Evolutionary conservation across 2,888 invertebrate species (phyloP).

Genomic region (Laspeyria flexula): DNA sequence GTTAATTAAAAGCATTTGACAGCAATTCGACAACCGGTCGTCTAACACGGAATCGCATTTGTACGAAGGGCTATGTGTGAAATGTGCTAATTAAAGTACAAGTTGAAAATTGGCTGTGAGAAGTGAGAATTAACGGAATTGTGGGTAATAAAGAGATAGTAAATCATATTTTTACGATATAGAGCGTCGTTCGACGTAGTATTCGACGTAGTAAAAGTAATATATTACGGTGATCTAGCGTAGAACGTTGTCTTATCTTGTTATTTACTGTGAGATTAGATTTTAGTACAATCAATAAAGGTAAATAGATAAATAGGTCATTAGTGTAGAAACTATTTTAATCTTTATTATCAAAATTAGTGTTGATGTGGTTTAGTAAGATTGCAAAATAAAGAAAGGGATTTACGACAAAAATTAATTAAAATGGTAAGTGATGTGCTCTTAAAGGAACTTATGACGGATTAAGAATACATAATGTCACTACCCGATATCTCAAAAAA

Average conservation of each 20-base stretch:
- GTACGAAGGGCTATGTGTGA: constrained; percentile 28
- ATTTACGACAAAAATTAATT: too few species aligned
- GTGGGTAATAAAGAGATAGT: background rate
- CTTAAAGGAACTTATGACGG: too few species aligned
- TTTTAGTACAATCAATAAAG: constrained; percentile 1
- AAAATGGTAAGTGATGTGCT: too few species aligned
- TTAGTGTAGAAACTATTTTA: too few species aligned
- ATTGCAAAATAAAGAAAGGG: too few species aligned
- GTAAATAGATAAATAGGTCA: background rate
- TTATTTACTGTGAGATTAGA: constrained; percentile 5
- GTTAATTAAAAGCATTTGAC: constrained; percentile 43
- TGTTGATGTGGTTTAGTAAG: too few species aligned
- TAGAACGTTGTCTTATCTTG: background rate
- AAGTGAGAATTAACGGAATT: constrained; percentile 13
- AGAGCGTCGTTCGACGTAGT: background rate
- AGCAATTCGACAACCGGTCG: constrained; percentile 27
- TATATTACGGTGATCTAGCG: background rate
- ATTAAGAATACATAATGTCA: too few species aligned
- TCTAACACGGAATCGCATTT: constrained; percentile 26
- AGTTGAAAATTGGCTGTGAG: constrained; percentile 29
- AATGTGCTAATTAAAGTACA: constrained; percentile 40
- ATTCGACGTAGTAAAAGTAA: background rate
- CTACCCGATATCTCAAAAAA: too few species aligned
- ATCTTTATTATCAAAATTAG: too few species aligned
- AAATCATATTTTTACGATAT: too few species aligned